These are phyloP conservation scores for Diloba caeruleocephala DNA, from an alignment of 2,888 invertebrate species.

Conservation along the genomic window DNA sequence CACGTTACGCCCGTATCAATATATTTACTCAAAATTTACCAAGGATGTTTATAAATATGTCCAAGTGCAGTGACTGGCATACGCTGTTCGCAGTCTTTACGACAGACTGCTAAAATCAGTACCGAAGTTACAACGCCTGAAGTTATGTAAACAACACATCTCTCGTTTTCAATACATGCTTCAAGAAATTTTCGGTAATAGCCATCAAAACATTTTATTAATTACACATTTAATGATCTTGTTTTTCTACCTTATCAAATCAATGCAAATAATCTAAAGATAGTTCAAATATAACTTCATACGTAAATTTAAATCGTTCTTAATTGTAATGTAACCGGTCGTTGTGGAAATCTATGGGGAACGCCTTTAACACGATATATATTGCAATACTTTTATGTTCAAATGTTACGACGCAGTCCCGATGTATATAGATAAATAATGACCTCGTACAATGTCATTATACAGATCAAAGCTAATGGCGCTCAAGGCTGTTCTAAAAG, in stretches of 20 bases:
- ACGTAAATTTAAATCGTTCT: too few species aligned
- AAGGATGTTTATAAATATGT: constrained; percentile 64
- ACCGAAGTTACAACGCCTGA: constrained; percentile 10
- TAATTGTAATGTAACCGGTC: too few species aligned
- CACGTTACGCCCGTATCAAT: constrained; percentile 32
- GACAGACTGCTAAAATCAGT: constrained; percentile 39
- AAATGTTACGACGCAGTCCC: constrained; percentile 40
- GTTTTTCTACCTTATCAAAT: constrained; percentile 1
- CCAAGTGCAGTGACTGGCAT: constrained; percentile 51
- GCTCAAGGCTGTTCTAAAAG: constrained; percentile 74
- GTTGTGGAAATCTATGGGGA: too few species aligned
- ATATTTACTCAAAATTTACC: constrained; percentile 57
- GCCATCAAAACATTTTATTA: constrained; percentile 21
- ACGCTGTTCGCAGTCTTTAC: constrained; percentile 17
- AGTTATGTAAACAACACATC: constrained; percentile 5
- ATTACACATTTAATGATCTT: constrained; percentile 11
- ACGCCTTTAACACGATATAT: constrained; percentile 25
- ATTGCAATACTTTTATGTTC: constrained; percentile 29
- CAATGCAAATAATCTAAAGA: constrained; percentile 12
- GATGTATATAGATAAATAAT: constrained; percentile 58
- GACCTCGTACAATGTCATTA: constrained; percentile 81
- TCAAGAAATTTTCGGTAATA: constrained; percentile 43
- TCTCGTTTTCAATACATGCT: constrained; percentile 27
- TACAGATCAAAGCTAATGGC: constrained; percentile 65
- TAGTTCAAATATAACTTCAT: too few species aligned